Base-by-base conservation (phyloP, 2,888 invertebrate species). In the Hybos culiciformis region DNA sequence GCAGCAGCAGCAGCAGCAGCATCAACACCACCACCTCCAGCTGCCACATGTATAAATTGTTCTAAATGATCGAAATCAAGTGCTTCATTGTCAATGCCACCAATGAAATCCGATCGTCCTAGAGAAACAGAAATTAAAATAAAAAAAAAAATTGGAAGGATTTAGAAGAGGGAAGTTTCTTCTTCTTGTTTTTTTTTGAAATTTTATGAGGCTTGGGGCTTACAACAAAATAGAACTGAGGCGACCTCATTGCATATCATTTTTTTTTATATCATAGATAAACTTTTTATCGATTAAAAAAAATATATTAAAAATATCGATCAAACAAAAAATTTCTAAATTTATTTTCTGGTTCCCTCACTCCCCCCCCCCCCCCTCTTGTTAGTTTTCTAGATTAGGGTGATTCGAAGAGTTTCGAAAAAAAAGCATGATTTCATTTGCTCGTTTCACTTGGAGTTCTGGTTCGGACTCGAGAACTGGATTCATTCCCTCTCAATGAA, bases 71-170 rank as follows among this genome's bases (percentile, higher is more conserved):
- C 79, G 64, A 83, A 81, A 62, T 83, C 83, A 54, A 84, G 66
- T 17, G 78, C 81, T 56, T 83, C 83, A 69, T 83, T 90, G 69
- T 90, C 90, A 57, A 91, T 88, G 56, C 87, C 84, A 52, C 83
- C 83, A 53, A 80, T 78, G 61, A 83, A 83, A 64, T 83, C 83
- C 53, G 75, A 74, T 54, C 86, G 81, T 70, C 84, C 86, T 87
- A 69, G 24, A 50, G 66, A 53, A 52, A 41, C 51, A 48, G 39
- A 12, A 34, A 40, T 39, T 21, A 15, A 2, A 43, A 39, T 34
- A 12, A 31, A 11, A 43, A 32, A 21, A 4, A 23, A 26, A 37
- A 19, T 5, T 20, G n/a, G n/a, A n/a, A n/a, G n/a, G n/a, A n/a
- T n/a, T n/a, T n/a, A n/a, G n/a, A 40, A 37, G 19, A n/a, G 12